These are phyloP conservation scores for Chaunax sp. DNA, from an alignment of 2,797 vertebrate genomes.

Conservation along the genomic window DNA sequence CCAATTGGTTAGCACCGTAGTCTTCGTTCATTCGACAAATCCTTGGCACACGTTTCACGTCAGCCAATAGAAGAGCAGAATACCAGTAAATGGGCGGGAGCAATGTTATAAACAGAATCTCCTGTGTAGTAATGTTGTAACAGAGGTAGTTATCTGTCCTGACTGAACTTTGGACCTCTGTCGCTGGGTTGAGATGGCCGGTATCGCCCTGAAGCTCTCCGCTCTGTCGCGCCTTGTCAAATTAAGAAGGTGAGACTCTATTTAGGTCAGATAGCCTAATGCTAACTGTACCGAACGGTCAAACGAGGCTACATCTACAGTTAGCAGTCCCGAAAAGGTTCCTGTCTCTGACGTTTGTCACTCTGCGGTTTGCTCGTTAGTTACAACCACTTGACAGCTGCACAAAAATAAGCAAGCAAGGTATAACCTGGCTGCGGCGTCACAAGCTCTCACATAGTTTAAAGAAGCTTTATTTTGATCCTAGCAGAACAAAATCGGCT, in stretches of 20 bases:
- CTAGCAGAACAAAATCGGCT: too few species aligned
- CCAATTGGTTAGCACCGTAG: not conserved
- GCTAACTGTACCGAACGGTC: not conserved
- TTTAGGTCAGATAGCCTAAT: not conserved
- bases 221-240: conserved; percentile 46
- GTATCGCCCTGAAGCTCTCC: conserved; percentile 34
- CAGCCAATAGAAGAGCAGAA: conserved; percentile 34
- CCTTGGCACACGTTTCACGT: accelerated
- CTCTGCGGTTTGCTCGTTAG: not conserved
- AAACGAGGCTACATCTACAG: not conserved
- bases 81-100: conserved; percentile 15
- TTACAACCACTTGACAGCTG: not conserved
- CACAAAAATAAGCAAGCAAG: too few species aligned
- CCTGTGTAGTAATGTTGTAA: not conserved
- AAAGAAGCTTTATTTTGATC: not conserved
- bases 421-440: too few species aligned
- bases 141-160: conserved; percentile 11
- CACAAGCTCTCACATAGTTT: not conserved
- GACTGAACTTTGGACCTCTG: conserved; percentile 14
- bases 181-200: conserved; percentile 60
- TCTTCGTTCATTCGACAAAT: not conserved
- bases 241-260: conserved; percentile 51
- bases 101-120: not conserved
- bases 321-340: not conserved
- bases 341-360: too few species aligned